Percentiles rank a stretch among this genome's conserved stretches.
These are phyloP conservation scores for Prionailurus viverrinus DNA, from an alignment of 2,113 vertebrate species.

Conservation along the genomic window DNA sequence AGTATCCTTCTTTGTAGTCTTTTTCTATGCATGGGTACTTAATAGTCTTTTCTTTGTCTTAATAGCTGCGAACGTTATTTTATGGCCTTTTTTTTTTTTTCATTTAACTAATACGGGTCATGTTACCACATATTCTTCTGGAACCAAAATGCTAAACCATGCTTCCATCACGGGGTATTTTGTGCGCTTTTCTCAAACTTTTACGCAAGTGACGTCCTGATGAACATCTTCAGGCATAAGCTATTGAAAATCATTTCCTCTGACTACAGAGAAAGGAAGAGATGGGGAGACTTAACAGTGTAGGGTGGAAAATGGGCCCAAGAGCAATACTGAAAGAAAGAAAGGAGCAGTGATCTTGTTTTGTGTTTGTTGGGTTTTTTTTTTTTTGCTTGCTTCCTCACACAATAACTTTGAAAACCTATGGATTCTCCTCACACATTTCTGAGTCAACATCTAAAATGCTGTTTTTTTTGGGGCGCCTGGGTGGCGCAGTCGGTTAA, in stretches of 20 bases:
- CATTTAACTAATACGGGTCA: constrained; percentile 35
- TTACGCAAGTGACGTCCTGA: constrained; percentile 41
- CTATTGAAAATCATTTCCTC: constrained; percentile 48
- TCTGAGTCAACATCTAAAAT: not conserved
- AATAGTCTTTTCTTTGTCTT: constrained; percentile 13
- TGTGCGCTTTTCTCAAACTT: not conserved
- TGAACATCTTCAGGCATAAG: not conserved
- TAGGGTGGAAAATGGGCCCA: not conserved
- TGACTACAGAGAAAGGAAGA: not conserved
- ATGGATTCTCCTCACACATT: not conserved
- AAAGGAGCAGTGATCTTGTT: not conserved
- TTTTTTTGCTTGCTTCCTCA: not conserved
- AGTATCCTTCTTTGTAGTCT: not conserved
- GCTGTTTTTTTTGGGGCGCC: too few species aligned
- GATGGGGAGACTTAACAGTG: not conserved
- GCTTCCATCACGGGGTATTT: constrained; percentile 5
- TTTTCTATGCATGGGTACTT: not conserved
- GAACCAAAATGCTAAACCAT: constrained; percentile 40
- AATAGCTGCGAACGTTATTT: constrained; percentile 32
- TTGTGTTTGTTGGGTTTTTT: not conserved
- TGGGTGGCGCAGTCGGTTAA: too few species aligned
- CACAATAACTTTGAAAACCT: not conserved
- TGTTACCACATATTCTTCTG: constrained; percentile 39
- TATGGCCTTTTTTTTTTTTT: constrained; percentile 44
- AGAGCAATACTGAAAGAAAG: not conserved